Conservation (phyloP, 2,888 invertebrate genomes). For the Eudemis profundana region DNA sequence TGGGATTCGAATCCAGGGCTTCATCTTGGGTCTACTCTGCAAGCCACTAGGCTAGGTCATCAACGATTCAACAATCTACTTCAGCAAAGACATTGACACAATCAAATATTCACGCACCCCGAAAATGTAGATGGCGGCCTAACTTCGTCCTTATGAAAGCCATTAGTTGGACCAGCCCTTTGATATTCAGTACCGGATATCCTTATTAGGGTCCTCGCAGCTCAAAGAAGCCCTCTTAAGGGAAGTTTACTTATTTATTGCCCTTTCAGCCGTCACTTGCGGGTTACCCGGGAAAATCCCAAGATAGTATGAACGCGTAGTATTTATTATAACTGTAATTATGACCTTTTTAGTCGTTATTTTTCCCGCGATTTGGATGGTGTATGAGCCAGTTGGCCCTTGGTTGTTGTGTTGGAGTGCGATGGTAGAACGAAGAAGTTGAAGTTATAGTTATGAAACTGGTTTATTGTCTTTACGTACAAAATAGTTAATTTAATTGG, state of each 20-base stretch:
- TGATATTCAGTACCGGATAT: slow-evolving; percentile 28
- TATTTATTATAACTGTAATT: slow-evolving; percentile 20
- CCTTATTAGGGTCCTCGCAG: slow-evolving; percentile 20
- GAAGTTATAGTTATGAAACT: too few relatives aligned
- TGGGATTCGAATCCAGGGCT: too few relatives aligned
- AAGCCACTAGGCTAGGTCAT: too few relatives aligned
- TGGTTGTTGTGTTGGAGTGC: not conserved
- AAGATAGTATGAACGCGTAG: slow-evolving; percentile 12
- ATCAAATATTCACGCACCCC: slow-evolving; percentile 20
- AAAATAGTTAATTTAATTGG: too few relatives aligned
- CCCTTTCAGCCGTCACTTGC: slow-evolving; percentile 27
- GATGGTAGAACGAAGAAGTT: too few relatives aligned
- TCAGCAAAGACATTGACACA: slow-evolving; percentile 2
- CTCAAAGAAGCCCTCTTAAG: slow-evolving; percentile 35
- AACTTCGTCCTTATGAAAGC: slow-evolving; percentile 20
- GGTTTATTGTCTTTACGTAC: too few relatives aligned
- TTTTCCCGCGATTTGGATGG: not conserved
- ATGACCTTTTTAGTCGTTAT: not conserved
- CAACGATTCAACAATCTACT: too few relatives aligned
- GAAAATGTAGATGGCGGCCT: slow-evolving; percentile 5
- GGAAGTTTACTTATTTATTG: slow-evolving; percentile 39
- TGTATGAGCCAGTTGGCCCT: not conserved
- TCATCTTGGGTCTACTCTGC: too few relatives aligned
- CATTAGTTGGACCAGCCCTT: slow-evolving; percentile 14
- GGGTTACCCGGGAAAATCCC: slow-evolving; percentile 16